Conservation (phyloP, 2,888 invertebrate species). For the Harpalus rufipes region DNA sequence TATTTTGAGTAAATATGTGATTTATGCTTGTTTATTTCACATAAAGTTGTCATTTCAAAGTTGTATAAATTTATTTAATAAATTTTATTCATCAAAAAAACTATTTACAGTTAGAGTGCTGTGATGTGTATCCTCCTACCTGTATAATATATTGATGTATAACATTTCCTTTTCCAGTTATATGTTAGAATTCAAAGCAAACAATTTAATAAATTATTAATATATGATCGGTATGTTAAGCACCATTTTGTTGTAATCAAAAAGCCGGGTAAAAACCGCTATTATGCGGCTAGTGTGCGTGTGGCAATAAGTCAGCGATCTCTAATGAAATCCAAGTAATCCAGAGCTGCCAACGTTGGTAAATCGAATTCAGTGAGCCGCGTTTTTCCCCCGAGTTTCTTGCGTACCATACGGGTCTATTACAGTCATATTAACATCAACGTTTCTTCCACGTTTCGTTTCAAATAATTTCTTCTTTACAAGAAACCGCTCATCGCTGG, state of each 20-base stretch:
- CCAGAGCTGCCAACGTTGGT: conserved; percentile 28
- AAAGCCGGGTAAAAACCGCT: conserved; percentile 24
- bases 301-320: conserved; percentile 45
- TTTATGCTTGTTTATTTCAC: too few species aligned
- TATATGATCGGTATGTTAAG: conserved; percentile 41
- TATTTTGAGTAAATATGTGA: too few species aligned
- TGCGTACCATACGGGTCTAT: conserved; percentile 62
- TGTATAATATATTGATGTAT: too few species aligned
- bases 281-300: conserved; percentile 30
- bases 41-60: too few species aligned
- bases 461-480: conserved; percentile 65
- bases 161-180: background rate
- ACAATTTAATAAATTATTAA: conserved; percentile 41
- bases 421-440: conserved; percentile 65
- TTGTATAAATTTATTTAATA: too few species aligned
- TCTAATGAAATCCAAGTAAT: conserved; percentile 54
- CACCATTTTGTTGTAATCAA: conserved; percentile 43
- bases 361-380: conserved; percentile 46
- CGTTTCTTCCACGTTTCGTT: conserved; percentile 58
- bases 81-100: too few species aligned
- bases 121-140: too few species aligned
- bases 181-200: conserved; percentile 3
- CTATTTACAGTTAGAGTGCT: too few species aligned
- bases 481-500: conserved; percentile 49
- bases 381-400: conserved; percentile 43